Base-by-base conservation (phyloP, 1,140 invertebrate species). In the Lepidotrigona ventralis region DNA sequence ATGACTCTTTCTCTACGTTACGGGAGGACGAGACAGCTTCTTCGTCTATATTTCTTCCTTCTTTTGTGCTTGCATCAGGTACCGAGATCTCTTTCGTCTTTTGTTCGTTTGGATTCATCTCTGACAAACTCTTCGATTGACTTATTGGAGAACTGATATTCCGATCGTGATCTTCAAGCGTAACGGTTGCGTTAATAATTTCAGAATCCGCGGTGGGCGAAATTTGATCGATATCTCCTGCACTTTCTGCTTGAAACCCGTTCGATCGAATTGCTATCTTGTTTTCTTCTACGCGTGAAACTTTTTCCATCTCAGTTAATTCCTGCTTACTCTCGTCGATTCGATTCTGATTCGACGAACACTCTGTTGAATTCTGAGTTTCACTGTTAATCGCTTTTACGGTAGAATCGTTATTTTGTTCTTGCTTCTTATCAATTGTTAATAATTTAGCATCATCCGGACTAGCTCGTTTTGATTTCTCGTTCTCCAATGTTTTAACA, bases 401-500 rank as follows among this genome's bases (percentile, higher is more conserved):
- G 5, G n/a, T 33, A 3, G 54, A 29, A 64, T 77, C 33, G 23
- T 66, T 54, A 53, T 53, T 33, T 60, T 21, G n/a, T 11, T 66
- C 60, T 21, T 15, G 56, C 23, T 66, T 77, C 2, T 33, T 53
- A 33, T 60, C 12, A 69, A 9, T 39, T 21, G 15, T 39, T 14
- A 46, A 46, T 46, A 12, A 19, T 56, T 74, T 23, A n/a, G 68
- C 79, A 19, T 79, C 46, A 54, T 77, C 81, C 56, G 81, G 21
- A 56, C n/a, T 64, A 19, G 19, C 26, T 56, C 15, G 56, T 54
- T 29, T 74, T 19, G 77, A 51, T 64, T 81, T 63, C 46, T 78
- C 74, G 74, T 63, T 81, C 68, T 83, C 78, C 74, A 80, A 71
- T 64, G 83, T 53, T 68, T 85, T 60, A 64, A 81, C 58, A 54